These are phyloP conservation scores for Brienomyrus longianalis DNA, from an alignment of 2,113 vertebrate genomes.

Conservation along the genomic window DNA sequence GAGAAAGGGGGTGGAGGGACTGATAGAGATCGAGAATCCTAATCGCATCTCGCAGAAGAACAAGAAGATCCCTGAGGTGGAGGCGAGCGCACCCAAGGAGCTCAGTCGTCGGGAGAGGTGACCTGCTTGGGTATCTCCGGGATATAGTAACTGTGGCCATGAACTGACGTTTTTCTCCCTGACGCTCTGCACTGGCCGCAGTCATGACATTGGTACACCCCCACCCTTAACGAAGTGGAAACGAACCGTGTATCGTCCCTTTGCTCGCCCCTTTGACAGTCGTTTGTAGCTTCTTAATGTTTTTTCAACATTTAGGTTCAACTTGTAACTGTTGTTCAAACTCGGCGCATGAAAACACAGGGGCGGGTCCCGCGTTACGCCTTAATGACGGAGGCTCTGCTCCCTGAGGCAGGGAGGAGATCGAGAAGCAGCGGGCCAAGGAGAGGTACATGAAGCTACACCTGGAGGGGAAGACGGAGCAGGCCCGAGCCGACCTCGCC, in stretches of 20 bases:
- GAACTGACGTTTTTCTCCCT: not conserved
- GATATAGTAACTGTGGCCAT: not conserved
- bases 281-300: not conserved
- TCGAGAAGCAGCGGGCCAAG: slow-evolving; percentile 70
- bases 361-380: not conserved
- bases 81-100: slow-evolving; percentile 54
- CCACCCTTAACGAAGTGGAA: not conserved
- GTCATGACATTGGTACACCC: not conserved
- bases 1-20: slow-evolving; percentile 64
- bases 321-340: too few species aligned
- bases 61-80: slow-evolving; percentile 65
- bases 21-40: slow-evolving; percentile 72
- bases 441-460: slow-evolving; percentile 72
- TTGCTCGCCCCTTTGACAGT: not conserved
- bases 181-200: not conserved
- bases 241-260: too few species aligned
- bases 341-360: not conserved
- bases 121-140: not conserved
- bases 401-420: slow-evolving; percentile 59
- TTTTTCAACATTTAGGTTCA: not conserved
- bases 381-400: not conserved
- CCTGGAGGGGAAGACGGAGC: slow-evolving; percentile 69
- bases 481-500: slow-evolving; percentile 66
- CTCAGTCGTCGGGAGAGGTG: slow-evolving; percentile 67
- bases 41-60: slow-evolving; percentile 64